Conservation (phyloP, 1,140 invertebrate genomes). For the Drosophila quadrilineata region DNA sequence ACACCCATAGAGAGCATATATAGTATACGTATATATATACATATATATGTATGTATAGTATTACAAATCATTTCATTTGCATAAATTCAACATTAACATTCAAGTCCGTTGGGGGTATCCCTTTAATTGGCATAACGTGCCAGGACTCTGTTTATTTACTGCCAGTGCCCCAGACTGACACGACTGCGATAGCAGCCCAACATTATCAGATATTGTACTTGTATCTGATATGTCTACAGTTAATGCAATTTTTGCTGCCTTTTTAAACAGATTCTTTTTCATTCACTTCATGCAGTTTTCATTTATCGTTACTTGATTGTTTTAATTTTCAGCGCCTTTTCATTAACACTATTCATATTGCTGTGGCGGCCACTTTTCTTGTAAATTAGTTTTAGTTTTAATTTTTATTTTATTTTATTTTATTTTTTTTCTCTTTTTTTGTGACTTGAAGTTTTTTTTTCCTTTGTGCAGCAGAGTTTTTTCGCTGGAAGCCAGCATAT, state of each 20-base stretch:
- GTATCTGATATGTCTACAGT: neutral
- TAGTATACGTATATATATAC: too few species aligned
- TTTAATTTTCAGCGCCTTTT: too few species aligned
- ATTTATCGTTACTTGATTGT: slow-evolving; percentile 7
- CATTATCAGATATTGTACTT: slow-evolving; percentile 3
- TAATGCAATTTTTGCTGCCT: neutral
- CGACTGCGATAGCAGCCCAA: too few species aligned
- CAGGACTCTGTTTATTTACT: slow-evolving; percentile 35
- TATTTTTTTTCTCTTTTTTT: neutral
- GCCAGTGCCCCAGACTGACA: too few species aligned
- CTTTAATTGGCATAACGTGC: slow-evolving; percentile 41
- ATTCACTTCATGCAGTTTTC: neutral
- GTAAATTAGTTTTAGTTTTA: slow-evolving; percentile 13
- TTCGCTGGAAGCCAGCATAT: slow-evolving; percentile 3
- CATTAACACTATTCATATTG: too few species aligned
- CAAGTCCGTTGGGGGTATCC: slow-evolving; percentile 12
- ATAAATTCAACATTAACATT: slow-evolving; percentile 50
- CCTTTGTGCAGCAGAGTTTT: neutral
- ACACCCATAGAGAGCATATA: too few species aligned
- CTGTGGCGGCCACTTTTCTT: too few species aligned
- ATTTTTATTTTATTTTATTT: neutral
- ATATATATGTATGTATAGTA: too few species aligned
- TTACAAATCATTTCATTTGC: slow-evolving; percentile 53
- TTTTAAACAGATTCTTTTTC: neutral
- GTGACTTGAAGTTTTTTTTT: neutral